Base-by-base conservation (phyloP, 1,140 invertebrate species). In the Magallana gigas region DNA sequence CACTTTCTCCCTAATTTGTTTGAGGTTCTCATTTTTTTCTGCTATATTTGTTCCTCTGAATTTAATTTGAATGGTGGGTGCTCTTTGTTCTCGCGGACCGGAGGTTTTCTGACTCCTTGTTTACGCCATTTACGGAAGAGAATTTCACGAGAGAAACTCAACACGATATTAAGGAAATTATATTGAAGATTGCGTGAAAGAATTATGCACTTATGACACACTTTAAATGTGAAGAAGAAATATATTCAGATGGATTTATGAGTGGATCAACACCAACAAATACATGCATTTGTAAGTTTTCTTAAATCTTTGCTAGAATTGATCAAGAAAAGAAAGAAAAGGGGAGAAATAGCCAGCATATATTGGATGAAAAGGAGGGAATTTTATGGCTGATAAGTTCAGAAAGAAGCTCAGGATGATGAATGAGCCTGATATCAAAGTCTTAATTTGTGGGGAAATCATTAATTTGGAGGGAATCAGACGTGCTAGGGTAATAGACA, bases 371-470 rank as follows among this genome's bases (percentile, higher is more conserved):
- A 12, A 36, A 71, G 18, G 68, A 68, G 68, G 18, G 12, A 29
- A 36, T 71, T 71, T 71, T 71, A 71, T 71, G 18, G 68, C 68
- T 71, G 68, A 71, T 71, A 71, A 71, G 68, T 71, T 71, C 68
- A 48, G 68, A 29, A 29, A 71, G 68, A 71, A 71, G 68, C 18
- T 18, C 23, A 71, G 18, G 18, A 71, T 71, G 68, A 71, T 71
- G 68, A 29, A 71, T 71, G n/a, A 29, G 68, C 11, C 36, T 71
- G 68, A 71, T 71, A 71, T 71, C n/a, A 71, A 71, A 29, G 68
- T 71, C 68, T 71, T 71, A 71, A 71, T 71, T 71, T 71, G 68
- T 71, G 68, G 68, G 68, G 23, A 71, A 36, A 36, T 36, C 18
- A 36, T 71, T 36, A 71, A 36, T 71, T 71, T 71, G 18, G 68